Evolutionary conservation across 2,888 invertebrate genomes (phyloP).

Genomic region (Orchesellides sinensis): DNA sequence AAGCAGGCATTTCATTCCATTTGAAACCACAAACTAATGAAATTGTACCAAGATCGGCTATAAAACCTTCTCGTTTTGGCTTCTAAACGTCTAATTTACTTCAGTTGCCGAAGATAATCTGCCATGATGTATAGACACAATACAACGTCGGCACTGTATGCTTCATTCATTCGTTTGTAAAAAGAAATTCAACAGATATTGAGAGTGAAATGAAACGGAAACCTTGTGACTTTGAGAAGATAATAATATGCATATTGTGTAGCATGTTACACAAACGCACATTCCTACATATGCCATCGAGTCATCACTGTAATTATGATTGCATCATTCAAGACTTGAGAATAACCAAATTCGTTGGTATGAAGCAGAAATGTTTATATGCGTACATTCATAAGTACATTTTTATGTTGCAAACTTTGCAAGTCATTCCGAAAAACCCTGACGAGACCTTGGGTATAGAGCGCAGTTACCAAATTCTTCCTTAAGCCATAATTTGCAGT

Average conservation of each 20-base stretch:
- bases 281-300: neutral
- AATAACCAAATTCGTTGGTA: neutral
- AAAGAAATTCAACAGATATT: neutral
- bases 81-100: no score
- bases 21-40: conserved; percentile 35
- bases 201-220: conserved; percentile 48
- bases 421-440: neutral
- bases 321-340: conserved; percentile 4
- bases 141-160: no score
- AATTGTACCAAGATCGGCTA: conserved; percentile 11
- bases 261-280: conserved; percentile 1
- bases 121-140: no score
- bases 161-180: neutral
- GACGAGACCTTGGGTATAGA: neutral
- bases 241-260: no score
- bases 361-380: neutral
- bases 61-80: no score
- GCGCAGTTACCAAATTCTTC: neutral
- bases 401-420: neutral
- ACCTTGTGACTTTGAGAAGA: conserved; percentile 48
- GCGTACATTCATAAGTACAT: neutral
- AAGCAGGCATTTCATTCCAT: neutral
- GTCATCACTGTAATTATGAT: conserved; percentile 10
- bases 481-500: conserved; percentile 4
- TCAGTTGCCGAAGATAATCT: no score